Conservation (phyloP, 1,140 invertebrate species). For the Popillia japonica region DNA sequence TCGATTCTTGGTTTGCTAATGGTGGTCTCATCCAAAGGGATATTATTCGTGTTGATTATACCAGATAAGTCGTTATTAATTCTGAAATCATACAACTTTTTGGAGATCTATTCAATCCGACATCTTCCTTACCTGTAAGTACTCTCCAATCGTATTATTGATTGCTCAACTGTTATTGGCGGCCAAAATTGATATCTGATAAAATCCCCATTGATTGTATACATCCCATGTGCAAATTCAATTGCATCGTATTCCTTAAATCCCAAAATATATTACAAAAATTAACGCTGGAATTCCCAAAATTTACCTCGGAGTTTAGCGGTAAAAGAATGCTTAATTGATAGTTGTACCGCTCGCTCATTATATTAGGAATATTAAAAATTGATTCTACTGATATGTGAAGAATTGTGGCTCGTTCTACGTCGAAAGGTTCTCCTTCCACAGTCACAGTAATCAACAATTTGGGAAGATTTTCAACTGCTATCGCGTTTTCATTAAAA, state of each 20-base stretch:
- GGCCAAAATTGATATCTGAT: constrained; percentile 49
- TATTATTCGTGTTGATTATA: not conserved
- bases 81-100: constrained; percentile 14
- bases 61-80: not conserved
- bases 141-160: constrained; percentile 46
- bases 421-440: constrained; percentile 41
- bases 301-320: not conserved
- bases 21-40: not conserved
- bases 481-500: constrained; percentile 46
- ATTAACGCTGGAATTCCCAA: not conserved
- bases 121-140: constrained; percentile 40
- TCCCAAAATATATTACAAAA: not conserved
- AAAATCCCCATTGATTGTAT: constrained; percentile 9
- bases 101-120: too few species aligned
- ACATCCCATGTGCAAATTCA: constrained; percentile 42
- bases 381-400: constrained; percentile 52
- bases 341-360: constrained; percentile 49
- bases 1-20: constrained; percentile 44
- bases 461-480: constrained; percentile 47
- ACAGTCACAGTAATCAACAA: constrained; percentile 47
- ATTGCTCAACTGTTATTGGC: constrained; percentile 34
- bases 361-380: constrained; percentile 49
- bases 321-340: constrained; percentile 48
- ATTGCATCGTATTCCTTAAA: constrained; percentile 28
- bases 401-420: constrained; percentile 43